A percentile compares a stretch with the other conserved stretches of the same genome.
These are phyloP conservation scores for Pan paniscus DNA, from an alignment of 2,113 vertebrate species.

Conservation along the genomic window DNA sequence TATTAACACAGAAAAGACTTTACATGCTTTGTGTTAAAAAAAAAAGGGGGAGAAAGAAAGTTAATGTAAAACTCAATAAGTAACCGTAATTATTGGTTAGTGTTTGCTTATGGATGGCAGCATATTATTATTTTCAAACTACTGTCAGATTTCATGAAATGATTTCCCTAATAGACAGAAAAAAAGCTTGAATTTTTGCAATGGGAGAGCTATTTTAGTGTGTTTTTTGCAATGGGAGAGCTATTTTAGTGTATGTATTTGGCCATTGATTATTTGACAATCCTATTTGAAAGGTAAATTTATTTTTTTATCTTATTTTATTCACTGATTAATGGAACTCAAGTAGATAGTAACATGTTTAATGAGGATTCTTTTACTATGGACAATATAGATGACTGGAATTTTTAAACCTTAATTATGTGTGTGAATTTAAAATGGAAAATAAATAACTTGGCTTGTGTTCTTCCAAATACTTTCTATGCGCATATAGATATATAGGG, in stretches of 20 bases:
- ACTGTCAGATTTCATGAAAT: constrained; percentile 8
- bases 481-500: background rate
- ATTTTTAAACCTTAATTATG: constrained; percentile 33
- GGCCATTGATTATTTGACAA: background rate
- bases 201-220: background rate
- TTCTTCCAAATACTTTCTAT: background rate
- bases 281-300: background rate
- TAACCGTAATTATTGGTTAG: constrained; percentile 14
- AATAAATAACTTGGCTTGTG: background rate
- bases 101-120: background rate
- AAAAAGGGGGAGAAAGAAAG: fast-evolving
- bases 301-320: constrained; percentile 16
- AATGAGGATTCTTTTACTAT: background rate
- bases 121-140: constrained; percentile 42
- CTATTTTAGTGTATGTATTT: constrained; percentile 31
- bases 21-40: background rate
- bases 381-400: background rate
- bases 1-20: background rate
- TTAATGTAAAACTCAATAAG: background rate
- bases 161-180: background rate
- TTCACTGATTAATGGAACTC: constrained; percentile 30
- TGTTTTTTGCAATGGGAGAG: constrained; percentile 3
- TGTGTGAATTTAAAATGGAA: constrained; percentile 35
- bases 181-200: constrained; percentile 1
- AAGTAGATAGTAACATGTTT: background rate